Evolutionary conservation across 2,113 vertebrate species (phyloP).

Genomic region (Passer montanus): DNA sequence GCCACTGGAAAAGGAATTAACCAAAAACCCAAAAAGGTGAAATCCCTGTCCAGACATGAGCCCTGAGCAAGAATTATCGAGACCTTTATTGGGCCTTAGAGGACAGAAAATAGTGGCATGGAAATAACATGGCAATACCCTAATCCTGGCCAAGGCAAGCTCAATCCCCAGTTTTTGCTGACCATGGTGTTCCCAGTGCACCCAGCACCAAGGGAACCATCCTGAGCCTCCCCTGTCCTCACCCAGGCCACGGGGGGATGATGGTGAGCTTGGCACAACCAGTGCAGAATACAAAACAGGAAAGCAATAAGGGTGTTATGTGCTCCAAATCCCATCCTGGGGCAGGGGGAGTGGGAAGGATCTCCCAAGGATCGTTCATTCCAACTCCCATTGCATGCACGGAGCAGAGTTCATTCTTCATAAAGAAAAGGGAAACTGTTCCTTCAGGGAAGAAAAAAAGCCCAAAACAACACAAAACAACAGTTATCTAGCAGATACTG

Average conservation of each 20-base stretch:
- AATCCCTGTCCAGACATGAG: background rate
- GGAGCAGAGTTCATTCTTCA: background rate
- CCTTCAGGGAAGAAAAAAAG: background rate
- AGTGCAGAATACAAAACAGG: background rate
- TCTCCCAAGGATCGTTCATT: background rate
- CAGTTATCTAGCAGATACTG: slow-evolving; percentile 65
- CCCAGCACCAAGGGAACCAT: background rate
- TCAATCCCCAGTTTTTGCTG: background rate
- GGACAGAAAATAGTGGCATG: background rate
- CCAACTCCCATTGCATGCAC: background rate
- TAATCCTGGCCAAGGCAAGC: background rate
- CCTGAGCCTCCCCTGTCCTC: background rate
- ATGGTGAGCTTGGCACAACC: background rate
- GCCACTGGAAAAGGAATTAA: background rate
- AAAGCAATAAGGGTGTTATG: background rate
- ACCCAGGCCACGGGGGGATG: background rate
- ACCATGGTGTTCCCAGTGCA: fast-evolving
- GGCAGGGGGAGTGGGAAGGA: fast-evolving
- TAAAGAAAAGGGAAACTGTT: background rate
- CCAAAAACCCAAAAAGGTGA: background rate
- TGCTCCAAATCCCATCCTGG: background rate
- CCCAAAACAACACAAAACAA: background rate
- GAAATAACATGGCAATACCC: background rate
- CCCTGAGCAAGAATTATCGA: background rate
- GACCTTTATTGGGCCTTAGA: background rate